phyloP scores from a whole-genome alignment of 2,113 vertebrate genomes.

The Taxidea taxus region DNA sequence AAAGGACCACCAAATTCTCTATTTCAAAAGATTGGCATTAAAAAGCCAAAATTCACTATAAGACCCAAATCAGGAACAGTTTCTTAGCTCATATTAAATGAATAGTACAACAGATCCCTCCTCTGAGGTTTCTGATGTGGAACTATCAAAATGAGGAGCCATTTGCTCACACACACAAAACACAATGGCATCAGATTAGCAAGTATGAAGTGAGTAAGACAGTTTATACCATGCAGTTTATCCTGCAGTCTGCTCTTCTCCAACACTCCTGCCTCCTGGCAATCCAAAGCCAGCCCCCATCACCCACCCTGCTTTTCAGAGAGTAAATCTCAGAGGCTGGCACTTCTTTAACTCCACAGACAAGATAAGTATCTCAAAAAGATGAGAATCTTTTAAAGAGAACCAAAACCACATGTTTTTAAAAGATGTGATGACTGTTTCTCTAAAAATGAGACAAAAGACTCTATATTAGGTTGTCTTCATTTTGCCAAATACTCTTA shows the following conservation, averaged over 20 bases:
- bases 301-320: neutral
- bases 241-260: neutral
- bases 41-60: neutral
- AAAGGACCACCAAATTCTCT: neutral
- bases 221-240: neutral
- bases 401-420: constrained; percentile 13
- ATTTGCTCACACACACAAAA: neutral
- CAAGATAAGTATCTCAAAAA: neutral
- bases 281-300: neutral
- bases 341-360: neutral
- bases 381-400: neutral
- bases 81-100: neutral
- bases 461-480: neutral
- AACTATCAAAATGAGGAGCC: neutral
- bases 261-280: neutral
- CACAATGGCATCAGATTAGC: neutral
- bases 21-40: neutral
- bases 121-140: neutral
- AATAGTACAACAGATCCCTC: neutral
- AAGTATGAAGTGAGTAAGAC: rapidly evolving
- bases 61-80: neutral
- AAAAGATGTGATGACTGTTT: neutral
- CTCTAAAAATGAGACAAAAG: neutral
- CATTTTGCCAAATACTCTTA: constrained; percentile 22
- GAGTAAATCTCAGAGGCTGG: neutral